Evolutionary conservation across 2,797 vertebrate species (phyloP), one percentile per base, ranked within the genome.

Genomic region (Erethizon dorsatum): DNA sequence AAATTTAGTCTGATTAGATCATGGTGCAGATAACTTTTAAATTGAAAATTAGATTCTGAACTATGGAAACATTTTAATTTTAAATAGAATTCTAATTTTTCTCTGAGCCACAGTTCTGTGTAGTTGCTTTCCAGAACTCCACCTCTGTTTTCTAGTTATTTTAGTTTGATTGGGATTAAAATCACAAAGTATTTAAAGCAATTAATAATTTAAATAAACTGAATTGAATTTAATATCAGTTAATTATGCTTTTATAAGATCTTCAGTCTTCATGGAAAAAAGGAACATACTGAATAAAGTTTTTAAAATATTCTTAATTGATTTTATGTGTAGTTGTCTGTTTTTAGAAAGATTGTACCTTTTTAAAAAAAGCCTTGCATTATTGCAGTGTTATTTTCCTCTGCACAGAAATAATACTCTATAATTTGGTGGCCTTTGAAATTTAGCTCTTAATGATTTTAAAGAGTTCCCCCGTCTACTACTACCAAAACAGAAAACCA

Each of bases 201-300:
- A n/a, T 83, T 94, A 87, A 18, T 91, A 80, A 95, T 37, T 95
- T 95, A 92, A 91, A 87, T 93, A 95, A 91, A 78, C 12, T 45
- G 83, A 88, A 67, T 54, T 85, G 65, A 54, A 86, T 71, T 91
- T 89, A 96, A 54, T 95, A 18, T 89, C 5, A 61, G 3, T 65
- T 90, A 95, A 83, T 78, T 75, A 50, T 56, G 13, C 2, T 65
- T 31, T 47, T 63, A 50, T 67, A 31, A 61, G 54, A 73, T 71
- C 96, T 97, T 95, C 17, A 71, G n/a, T 94, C 33, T 90, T 90
- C 18, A 31, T 84, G 47, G 24, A 56, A 73, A 80, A 94, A 88
- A 87, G 26, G 50, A 88, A 59, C 69, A 73, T 56, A 61, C 28
- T 91, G n/a, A 92, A 75, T 77, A 71, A 86, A 95, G 20, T 69